Evolutionary conservation across 2,113 vertebrate genomes (phyloP).

Genomic region (Delphinus delphis): DNA sequence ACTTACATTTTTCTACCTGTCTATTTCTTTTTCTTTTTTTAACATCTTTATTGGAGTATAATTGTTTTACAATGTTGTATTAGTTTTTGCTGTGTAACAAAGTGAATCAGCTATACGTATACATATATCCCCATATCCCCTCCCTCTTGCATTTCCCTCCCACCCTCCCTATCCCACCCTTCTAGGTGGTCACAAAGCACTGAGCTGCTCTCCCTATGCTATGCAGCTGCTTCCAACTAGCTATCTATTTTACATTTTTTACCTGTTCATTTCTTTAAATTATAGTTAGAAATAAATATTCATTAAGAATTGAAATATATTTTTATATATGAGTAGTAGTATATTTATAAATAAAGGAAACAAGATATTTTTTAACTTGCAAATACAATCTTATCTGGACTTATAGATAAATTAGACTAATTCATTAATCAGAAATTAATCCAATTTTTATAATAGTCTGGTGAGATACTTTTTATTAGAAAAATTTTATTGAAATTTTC

Average conservation of each 20-base stretch:
- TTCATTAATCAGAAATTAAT: neutral
- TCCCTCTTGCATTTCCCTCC: too few relatives aligned
- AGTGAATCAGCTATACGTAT: too few relatives aligned
- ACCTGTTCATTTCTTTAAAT: neutral
- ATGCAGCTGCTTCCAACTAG: too few relatives aligned
- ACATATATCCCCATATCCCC: too few relatives aligned
- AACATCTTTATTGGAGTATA: too few relatives aligned
- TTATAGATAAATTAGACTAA: neutral
- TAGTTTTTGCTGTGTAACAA: too few relatives aligned
- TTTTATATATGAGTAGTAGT: neutral
- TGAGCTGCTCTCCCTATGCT: too few relatives aligned
- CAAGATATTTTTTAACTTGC: neutral
- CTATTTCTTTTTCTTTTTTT: neutral
- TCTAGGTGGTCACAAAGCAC: too few relatives aligned
- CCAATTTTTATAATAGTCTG: neutral
- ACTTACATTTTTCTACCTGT: neutral
- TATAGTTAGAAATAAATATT: neutral
- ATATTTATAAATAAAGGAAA: neutral
- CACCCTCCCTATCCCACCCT: too few relatives aligned
- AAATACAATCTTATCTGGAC: neutral
- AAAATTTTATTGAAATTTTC: neutral
- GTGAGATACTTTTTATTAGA: neutral
- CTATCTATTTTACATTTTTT: neutral
- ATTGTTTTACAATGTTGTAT: too few relatives aligned
- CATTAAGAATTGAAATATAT: neutral